Conservation (phyloP, 1,140 invertebrate genomes). For the Cepaea nemoralis region DNA sequence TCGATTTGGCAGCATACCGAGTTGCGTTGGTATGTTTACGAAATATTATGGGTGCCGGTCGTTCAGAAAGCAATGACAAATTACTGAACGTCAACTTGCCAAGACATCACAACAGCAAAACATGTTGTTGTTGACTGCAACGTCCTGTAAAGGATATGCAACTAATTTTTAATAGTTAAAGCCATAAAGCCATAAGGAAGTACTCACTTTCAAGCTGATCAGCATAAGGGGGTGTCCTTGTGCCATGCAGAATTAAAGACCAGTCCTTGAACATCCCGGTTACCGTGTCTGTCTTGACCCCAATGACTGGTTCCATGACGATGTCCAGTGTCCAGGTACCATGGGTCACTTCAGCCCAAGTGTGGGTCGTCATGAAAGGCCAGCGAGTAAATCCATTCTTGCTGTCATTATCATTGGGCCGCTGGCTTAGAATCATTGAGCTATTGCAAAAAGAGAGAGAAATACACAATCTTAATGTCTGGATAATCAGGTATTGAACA, state of each 20-base stretch:
- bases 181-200: too few species aligned
- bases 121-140: too few species aligned
- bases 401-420: slow-evolving; percentile 95
- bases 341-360: slow-evolving; percentile 98
- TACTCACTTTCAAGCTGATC: slow-evolving; percentile 48
- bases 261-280: slow-evolving; percentile 92
- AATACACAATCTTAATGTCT: too few species aligned
- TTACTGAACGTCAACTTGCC: too few species aligned
- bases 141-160: too few species aligned
- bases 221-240: slow-evolving; percentile 90
- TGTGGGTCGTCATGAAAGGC: slow-evolving; percentile 99
- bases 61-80: too few species aligned
- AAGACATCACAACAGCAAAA: too few species aligned
- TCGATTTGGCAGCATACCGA: too few species aligned
- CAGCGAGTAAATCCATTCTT: slow-evolving; percentile 98
- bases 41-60: too few species aligned
- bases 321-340: slow-evolving; percentile 96
- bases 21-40: too few species aligned
- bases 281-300: slow-evolving; percentile 58
- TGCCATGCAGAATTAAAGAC: slow-evolving; percentile 97
- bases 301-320: slow-evolving; percentile 71
- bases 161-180: too few species aligned
- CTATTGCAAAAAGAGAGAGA: slow-evolving; percentile 72
- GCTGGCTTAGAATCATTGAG: slow-evolving; percentile 96
- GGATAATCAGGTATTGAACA: too few species aligned